Base-by-base conservation (phyloP, 2,797 vertebrate genomes). In the Pteronotus mesoamericanus region DNA sequence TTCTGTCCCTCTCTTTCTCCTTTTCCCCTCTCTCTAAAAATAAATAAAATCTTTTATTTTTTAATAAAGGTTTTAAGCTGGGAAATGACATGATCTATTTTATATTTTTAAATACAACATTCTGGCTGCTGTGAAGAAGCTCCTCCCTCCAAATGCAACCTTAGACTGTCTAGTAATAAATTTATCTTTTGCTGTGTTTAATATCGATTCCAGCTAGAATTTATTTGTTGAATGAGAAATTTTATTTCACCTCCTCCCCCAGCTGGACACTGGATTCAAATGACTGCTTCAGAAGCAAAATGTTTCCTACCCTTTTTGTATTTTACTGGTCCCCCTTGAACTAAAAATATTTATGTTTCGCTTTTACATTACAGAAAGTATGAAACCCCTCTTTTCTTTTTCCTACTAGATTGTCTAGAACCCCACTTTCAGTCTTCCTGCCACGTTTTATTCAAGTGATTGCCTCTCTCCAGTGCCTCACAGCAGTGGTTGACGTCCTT, bases 161-260 rank as follows among this genome's bases (percentile, higher is more conserved):
- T 79, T 61, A 77, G 44, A 69, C 15, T 26, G 15, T 55, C 39
- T 83, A 59, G 48, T 51, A 29, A 26, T 55, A 77, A 2, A n/a
- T 53, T 88, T 91, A n/a, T 91, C 42, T 46, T 78, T 55, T 88
- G 83, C 42, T 91, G 15, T 86, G 26, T 69, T 89, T 84, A 77
- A 22, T 77, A 55, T 71, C 5, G 44, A 2, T 94, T 83, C 61
- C 9, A 93, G 29, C 42, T 71, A 48, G 44, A 61, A 71, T 26
- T 87, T 94, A 83, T 18, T 87, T 96, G 83, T 69, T 71, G 37
- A 91, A 42, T 86, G 34, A 86, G 59, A 86, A 83, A 71, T 78
- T 92, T n/a, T 61, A 61, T 42, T 42, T n/a, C 14, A 11, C 7
- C 2, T 4, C 8, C 16, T 39, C 8, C 7, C 12, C 53, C 53